A percentile compares a stretch with the other conserved stretches of the same genome.
phyloP scores from a whole-genome alignment of 1,140 invertebrate genomes.

The Procambarus clarkii region DNA sequence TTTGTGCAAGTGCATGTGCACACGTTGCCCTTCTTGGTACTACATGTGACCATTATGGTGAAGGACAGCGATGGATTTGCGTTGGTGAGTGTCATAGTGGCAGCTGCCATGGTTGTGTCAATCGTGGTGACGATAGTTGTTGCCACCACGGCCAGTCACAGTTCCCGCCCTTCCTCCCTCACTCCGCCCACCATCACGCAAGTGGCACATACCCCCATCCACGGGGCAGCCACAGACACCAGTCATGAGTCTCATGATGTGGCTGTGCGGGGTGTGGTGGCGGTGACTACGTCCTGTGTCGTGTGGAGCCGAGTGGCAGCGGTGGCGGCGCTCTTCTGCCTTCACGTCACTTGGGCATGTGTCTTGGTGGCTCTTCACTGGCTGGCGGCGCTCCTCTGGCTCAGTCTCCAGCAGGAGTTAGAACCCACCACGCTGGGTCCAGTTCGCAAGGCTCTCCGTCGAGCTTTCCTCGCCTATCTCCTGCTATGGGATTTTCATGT shows the following conservation, averaged over 20 bases:
- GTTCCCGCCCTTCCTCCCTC: conserved; percentile 59
- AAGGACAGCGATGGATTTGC: conserved; percentile 17
- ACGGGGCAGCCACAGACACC: conserved; percentile 18
- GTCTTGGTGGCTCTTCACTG: conserved; percentile 62
- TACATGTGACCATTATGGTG: conserved; percentile 61
- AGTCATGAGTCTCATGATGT: conserved; percentile 48
- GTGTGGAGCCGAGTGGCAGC: conserved; percentile 66
- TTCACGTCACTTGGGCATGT: conserved; percentile 54
- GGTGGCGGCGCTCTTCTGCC: conserved; percentile 60
- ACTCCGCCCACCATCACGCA: conserved; percentile 66
- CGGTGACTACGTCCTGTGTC: conserved; percentile 59
- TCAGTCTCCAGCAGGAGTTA: conserved; percentile 62
- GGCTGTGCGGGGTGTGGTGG: conserved; percentile 61
- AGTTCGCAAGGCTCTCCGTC: conserved; percentile 36
- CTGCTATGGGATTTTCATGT: conserved; percentile 69
- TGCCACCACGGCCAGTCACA: conserved; percentile 51
- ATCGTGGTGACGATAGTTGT: conserved; percentile 58
- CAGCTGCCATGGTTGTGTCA: conserved; percentile 51
- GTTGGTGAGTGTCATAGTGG: conserved; percentile 37
- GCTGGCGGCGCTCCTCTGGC: conserved; percentile 64
- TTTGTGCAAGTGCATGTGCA: conserved; percentile 69
- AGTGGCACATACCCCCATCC: conserved; percentile 48
- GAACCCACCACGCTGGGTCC: conserved; percentile 38
- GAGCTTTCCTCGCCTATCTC: conserved; percentile 65
- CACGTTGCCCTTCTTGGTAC: conserved; percentile 63